Conservation (phyloP, 2,888 invertebrate species). For the Habroteleia sp. region DNA sequence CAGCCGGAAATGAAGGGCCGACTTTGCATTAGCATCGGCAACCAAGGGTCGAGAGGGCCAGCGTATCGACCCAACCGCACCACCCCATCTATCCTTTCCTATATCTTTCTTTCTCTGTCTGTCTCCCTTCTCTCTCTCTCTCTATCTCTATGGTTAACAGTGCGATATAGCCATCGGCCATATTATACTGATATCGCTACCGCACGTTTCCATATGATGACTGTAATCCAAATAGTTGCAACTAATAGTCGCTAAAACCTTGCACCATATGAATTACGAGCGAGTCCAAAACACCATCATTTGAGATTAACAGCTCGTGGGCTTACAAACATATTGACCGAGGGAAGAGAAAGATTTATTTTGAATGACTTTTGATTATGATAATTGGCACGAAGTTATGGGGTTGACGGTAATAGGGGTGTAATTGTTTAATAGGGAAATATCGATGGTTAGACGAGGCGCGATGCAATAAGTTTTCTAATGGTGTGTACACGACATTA, state of each 20-base stretch:
- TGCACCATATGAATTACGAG: background rate
- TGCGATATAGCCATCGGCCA: conserved; percentile 19
- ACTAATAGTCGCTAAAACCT: conserved; percentile 12
- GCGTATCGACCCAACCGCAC: conserved; percentile 43
- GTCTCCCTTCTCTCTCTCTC: background rate
- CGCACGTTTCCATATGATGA: conserved; percentile 11
- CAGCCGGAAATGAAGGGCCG: conserved; percentile 62
- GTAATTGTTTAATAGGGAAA: conserved; percentile 24
- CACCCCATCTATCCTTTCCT: too few relatives aligned
- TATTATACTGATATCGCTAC: conserved; percentile 7
- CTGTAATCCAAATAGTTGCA: conserved; percentile 6
- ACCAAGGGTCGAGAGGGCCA: conserved; percentile 54
- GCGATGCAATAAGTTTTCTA: too few relatives aligned
- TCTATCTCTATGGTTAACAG: conserved; percentile 5
- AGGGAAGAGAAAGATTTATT: background rate
- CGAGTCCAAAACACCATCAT: background rate
- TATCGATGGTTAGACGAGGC: too few relatives aligned
- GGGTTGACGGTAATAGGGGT: background rate
- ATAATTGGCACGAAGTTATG: conserved; percentile 9
- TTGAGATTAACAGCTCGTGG: conserved; percentile 11
- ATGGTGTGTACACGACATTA: too few relatives aligned
- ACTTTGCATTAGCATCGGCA: conserved; percentile 57
- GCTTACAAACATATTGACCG: conserved; percentile 1
- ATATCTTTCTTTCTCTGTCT: background rate
- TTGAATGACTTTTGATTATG: conserved; percentile 20